These are phyloP conservation scores for Poeciliopsis prolifica DNA, from an alignment of 2,113 vertebrate genomes.

Conservation along the genomic window DNA sequence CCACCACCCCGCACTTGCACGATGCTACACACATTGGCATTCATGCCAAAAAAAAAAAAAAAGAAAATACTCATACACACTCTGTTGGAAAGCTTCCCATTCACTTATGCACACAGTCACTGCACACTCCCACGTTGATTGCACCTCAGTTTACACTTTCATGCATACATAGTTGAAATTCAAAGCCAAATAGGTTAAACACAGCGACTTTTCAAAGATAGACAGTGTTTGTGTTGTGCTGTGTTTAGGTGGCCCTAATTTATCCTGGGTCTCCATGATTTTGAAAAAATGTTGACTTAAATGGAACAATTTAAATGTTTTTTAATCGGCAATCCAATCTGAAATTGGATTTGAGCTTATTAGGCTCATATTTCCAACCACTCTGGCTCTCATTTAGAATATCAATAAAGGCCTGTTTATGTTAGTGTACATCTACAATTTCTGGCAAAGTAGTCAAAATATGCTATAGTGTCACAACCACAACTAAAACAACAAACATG, in stretches of 20 bases:
- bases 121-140: constrained; percentile 33
- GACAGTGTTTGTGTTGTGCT: constrained; percentile 14
- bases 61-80: constrained; percentile 54
- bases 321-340: too few species aligned
- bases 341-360: too few species aligned
- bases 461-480: too few species aligned
- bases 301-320: neutral
- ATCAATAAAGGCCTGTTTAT: too few species aligned
- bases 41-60: constrained; percentile 51
- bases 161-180: constrained; percentile 46
- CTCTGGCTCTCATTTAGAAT: too few species aligned
- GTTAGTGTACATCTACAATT: too few species aligned
- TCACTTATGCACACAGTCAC: constrained; percentile 31
- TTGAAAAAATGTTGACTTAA: neutral
- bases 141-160: constrained; percentile 35
- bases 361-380: too few species aligned
- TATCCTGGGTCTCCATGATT: neutral
- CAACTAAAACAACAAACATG: too few species aligned
- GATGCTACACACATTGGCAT: constrained; percentile 24
- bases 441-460: too few species aligned
- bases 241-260: neutral
- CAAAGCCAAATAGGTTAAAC: constrained; percentile 19
- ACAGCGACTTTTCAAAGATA: constrained; percentile 23
- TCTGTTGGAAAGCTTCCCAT: constrained; percentile 46
- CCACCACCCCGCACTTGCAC: constrained; percentile 27